Evolutionary conservation across 1,140 invertebrate genomes (phyloP).

Genomic region (Heliothis subflexa): DNA sequence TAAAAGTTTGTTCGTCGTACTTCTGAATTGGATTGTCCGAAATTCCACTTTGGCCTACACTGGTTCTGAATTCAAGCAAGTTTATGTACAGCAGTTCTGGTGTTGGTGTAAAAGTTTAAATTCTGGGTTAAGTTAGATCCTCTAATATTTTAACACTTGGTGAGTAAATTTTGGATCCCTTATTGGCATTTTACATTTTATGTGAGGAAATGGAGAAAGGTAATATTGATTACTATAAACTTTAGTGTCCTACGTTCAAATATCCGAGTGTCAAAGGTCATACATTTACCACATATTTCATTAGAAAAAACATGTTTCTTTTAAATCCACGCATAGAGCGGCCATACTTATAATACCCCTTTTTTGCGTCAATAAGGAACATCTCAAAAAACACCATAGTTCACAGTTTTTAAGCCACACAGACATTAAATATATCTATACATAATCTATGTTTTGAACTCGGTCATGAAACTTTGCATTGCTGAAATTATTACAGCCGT

Average conservation of each 20-base stretch:
- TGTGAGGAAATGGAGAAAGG: background rate
- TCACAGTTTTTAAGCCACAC: background rate
- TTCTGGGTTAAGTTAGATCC: background rate
- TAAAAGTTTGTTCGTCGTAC: too few species aligned
- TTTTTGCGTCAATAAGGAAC: background rate
- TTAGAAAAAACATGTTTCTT: too few species aligned
- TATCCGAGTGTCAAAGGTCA: too few species aligned
- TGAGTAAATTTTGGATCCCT: background rate
- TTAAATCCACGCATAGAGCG: too few species aligned
- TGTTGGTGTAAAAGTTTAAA: slow-evolving; percentile 20
- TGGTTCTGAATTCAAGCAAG: background rate
- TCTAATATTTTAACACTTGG: background rate
- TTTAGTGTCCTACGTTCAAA: too few species aligned
- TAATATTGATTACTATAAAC: too few species aligned
- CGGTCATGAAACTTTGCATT: background rate
- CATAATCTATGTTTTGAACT: background rate
- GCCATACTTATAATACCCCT: too few species aligned
- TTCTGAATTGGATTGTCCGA: too few species aligned
- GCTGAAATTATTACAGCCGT: slow-evolving; percentile 29
- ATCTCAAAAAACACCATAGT: background rate
- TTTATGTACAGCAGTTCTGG: slow-evolving; percentile 24
- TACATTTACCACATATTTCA: too few species aligned
- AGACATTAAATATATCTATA: background rate
- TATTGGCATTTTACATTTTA: background rate
- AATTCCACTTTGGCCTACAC: slow-evolving; percentile 25